A percentile compares a stretch with the other conserved stretches of the same genome.
phyloP scores from a whole-genome alignment of 2,797 vertebrate genomes.

The Spinus pinus region DNA sequence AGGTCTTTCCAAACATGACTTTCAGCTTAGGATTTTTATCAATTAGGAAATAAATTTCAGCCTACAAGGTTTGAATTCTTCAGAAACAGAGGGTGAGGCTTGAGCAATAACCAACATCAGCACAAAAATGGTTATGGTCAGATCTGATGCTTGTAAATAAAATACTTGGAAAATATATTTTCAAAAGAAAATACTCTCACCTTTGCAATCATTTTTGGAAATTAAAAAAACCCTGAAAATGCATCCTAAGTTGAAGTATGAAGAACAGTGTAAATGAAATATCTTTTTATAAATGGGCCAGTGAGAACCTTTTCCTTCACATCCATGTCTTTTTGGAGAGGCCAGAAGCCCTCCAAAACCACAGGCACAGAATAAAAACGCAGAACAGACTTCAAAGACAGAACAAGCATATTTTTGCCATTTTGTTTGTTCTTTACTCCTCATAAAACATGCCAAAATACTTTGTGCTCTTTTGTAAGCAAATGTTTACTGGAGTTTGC shows the following conservation, averaged over 20 bases:
- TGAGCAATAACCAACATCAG: not conserved
- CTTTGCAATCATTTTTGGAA: not conserved
- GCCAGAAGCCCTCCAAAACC: not conserved
- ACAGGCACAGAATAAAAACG: not conserved
- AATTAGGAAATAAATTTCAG: not conserved
- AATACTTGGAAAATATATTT: not conserved
- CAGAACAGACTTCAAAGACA: not conserved
- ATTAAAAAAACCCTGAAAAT: not conserved
- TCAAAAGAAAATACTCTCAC: not conserved
- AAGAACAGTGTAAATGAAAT: not conserved
- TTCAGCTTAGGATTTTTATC: not conserved
- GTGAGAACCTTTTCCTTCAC: not conserved
- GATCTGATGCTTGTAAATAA: not conserved
- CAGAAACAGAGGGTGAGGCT: not conserved
- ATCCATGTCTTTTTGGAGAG: rapidly evolving
- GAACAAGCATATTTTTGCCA: not conserved
- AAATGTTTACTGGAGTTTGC: not conserved
- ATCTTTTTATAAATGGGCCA: not conserved
- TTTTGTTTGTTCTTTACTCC: not conserved
- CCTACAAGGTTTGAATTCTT: not conserved
- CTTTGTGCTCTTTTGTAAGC: not conserved
- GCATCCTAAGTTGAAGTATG: not conserved
- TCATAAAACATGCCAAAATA: not conserved
- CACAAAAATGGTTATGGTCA: not conserved
- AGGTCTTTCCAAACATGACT: not conserved